phyloP scores from a whole-genome alignment of 1,140 invertebrate species.

The Gonatopus flavifemur region DNA sequence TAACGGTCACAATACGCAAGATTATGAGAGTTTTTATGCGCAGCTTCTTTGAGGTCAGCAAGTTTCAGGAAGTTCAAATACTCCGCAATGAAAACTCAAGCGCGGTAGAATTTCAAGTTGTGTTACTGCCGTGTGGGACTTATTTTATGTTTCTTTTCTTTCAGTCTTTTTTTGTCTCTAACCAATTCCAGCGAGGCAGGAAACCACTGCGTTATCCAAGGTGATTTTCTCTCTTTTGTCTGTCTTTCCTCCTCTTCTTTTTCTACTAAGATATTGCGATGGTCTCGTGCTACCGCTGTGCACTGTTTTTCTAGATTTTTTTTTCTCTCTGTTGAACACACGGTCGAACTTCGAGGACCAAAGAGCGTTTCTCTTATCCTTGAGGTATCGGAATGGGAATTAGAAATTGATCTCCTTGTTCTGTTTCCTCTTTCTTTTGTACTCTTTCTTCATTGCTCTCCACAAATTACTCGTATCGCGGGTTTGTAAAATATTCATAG shows the following conservation, averaged over 20 bases:
- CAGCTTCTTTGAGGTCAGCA: not conserved
- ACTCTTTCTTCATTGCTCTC: too few species aligned
- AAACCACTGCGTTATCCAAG: slow-evolving; percentile 13
- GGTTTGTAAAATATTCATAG: too few species aligned
- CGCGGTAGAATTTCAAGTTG: too few species aligned
- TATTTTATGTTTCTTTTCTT: slow-evolving; percentile 22
- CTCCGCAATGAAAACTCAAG: too few species aligned
- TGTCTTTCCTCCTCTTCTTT: not conserved
- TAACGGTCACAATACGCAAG: slow-evolving; percentile 20
- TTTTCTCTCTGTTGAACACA: slow-evolving; percentile 7
- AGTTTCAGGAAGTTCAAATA: too few species aligned
- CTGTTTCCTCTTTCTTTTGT: too few species aligned
- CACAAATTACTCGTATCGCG: too few species aligned
- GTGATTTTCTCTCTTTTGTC: slow-evolving; percentile 16
- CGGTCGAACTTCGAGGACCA: slow-evolving; percentile 23
- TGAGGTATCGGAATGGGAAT: slow-evolving; percentile 35
- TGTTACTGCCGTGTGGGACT: not conserved
- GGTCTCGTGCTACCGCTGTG: not conserved
- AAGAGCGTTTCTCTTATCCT: slow-evolving; percentile 44
- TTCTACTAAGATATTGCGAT: slow-evolving; percentile 2
- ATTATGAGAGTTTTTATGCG: slow-evolving; percentile 25
- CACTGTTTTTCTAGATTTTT: slow-evolving; percentile 20
- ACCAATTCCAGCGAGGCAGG: slow-evolving; percentile 6
- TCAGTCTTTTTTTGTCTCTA: slow-evolving; percentile 6
- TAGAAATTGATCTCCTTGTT: slow-evolving; percentile 56